These are phyloP conservation scores for Spea hammondii DNA, from an alignment of 2,797 vertebrate species.

Conservation along the genomic window DNA sequence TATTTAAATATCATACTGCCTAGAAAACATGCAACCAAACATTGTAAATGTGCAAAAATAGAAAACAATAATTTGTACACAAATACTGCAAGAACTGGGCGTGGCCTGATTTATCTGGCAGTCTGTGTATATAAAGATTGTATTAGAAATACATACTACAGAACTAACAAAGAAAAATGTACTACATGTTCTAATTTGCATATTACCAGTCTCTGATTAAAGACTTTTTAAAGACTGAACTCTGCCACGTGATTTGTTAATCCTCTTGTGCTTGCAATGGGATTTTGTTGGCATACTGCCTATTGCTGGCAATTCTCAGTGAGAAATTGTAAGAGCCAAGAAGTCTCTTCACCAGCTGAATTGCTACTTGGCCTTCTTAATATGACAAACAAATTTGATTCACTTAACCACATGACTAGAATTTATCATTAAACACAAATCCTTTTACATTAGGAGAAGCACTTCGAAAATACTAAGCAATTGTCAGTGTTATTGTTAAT, in stretches of 20 bases:
- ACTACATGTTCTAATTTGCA: constrained; percentile 4
- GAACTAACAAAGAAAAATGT: constrained; percentile 20
- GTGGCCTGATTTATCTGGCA: too few species aligned
- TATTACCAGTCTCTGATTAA: constrained; percentile 40
- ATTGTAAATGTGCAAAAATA: too few species aligned
- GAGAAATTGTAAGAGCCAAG: constrained; percentile 48
- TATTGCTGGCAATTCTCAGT: constrained; percentile 50
- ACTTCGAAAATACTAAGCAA: constrained; percentile 63
- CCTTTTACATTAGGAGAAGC: constrained; percentile 59
- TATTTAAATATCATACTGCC: too few species aligned
- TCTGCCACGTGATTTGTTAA: constrained; percentile 55
- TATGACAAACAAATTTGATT: constrained; percentile 62
- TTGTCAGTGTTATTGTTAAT: constrained; percentile 63
- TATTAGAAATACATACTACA: neutral
- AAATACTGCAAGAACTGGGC: too few species aligned
- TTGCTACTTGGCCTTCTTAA: constrained; percentile 58
- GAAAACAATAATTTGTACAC: too few species aligned
- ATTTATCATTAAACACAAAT: constrained; percentile 60
- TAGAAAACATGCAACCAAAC: too few species aligned
- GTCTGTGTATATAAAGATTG: too few species aligned
- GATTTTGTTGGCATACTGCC: constrained; percentile 51
- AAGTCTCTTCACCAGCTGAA: constrained; percentile 50
- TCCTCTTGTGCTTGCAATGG: constrained; percentile 51
- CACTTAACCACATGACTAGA: constrained; percentile 56
- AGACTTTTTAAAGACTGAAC: constrained; percentile 46